phyloP scores from a whole-genome alignment of 92 coral and sea anemone species.

The Phenganax subtilis region DNA sequence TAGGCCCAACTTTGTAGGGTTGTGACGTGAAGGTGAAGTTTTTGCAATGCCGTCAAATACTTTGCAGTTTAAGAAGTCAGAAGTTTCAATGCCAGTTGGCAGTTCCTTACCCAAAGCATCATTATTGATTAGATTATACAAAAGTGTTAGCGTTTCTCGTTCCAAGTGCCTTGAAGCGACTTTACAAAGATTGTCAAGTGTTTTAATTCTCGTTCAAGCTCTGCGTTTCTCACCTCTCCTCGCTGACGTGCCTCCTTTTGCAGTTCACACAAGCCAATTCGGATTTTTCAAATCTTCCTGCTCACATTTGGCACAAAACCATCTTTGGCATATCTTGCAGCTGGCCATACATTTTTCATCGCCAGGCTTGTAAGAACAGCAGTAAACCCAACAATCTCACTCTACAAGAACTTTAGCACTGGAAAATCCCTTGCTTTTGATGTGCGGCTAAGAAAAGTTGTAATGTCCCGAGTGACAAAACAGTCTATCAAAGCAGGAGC shows the following conservation, averaged over 20 bases:
- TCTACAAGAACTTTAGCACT: conserved; percentile 33
- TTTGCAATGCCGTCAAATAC: neutral
- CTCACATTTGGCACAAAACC: conserved; percentile 47
- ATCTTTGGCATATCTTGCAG: conserved; percentile 44
- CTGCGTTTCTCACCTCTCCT: neutral
- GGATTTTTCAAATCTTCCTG: conserved; percentile 3
- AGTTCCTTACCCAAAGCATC: neutral
- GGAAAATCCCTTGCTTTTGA: neutral
- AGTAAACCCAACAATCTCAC: conserved; percentile 39
- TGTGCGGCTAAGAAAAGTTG: conserved; percentile 5
- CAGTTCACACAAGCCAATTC: conserved; percentile 31
- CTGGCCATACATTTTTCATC: conserved; percentile 47
- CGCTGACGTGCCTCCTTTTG: neutral
- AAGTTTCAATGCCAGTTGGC: conserved; percentile 7
- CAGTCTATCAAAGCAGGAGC: conserved; percentile 27
- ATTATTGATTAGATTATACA: conserved; percentile 10
- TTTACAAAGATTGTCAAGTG: neutral
- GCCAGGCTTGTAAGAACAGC: conserved; percentile 54
- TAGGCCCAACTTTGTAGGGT: neutral
- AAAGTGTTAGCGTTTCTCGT: neutral
- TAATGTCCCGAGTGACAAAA: conserved; percentile 16
- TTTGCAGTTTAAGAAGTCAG: neutral
- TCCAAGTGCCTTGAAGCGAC: neutral
- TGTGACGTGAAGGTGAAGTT: neutral
- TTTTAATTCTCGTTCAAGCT: neutral